Evolutionary conservation across 2,113 vertebrate species (phyloP), one percentile per base, ranked within the genome.

Genomic region (Tapirus terrestris): DNA sequence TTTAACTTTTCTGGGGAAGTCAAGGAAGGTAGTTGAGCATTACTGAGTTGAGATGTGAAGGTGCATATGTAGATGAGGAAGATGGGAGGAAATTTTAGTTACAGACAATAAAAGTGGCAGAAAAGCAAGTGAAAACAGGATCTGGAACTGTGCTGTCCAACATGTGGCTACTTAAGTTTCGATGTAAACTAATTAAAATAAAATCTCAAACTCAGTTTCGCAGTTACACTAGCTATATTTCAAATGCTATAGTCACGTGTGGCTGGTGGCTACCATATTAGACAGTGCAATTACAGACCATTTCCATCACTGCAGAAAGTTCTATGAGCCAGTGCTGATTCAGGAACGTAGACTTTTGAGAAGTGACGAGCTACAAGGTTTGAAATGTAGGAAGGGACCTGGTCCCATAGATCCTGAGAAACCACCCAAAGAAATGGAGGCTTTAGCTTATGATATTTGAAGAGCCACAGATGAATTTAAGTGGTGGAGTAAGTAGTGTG

Each of bases 201-300:
- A 61, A 48, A 23, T 43, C 68, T 56, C 2, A 45, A 53, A 39
- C 48, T n/a, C 7, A 48, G 25, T 21, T 61, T 88, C 39, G 53
- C 11, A 25, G 65, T 53, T 43, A 61, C 8, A 79, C 27, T 17
- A 25, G 39, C 39, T 45, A 2, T 29, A 20, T 17, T 58, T 67
- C 56, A 88, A 51, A 60, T 27, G 18, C 3, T 20, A 8, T 2
- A 0, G 5, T 16, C 21, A 3, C 6, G 21, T 0, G 3, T 3
- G 13, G 23, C 60, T 39, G 60, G 39, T 27, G 51, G 51, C 43
- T n/a, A 27, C 4, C 76, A 33, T 31, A 36, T 0, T 31, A 33
- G 8, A 81, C 9, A 12, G 31, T 2, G 4, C 3, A 63, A 21
- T 36, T 18, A 36, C 3, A 20, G 73, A 45, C 58, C 36, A 60